These are phyloP conservation scores for Gavialis gangeticus DNA, from an alignment of 2,113 vertebrate genomes.

Conservation along the genomic window DNA sequence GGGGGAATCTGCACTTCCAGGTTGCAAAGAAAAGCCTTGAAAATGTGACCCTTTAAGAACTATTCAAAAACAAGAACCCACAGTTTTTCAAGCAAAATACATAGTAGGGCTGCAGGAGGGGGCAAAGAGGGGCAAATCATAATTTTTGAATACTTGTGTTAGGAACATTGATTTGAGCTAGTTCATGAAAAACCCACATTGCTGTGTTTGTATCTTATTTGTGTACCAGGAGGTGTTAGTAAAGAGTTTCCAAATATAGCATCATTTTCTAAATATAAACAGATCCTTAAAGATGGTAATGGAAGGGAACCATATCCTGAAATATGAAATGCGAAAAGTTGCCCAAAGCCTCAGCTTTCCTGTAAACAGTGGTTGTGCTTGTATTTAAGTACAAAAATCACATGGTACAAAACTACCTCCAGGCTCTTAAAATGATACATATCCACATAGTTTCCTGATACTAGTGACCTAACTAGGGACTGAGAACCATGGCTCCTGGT, in stretches of 20 bases:
- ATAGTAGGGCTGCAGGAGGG: background rate
- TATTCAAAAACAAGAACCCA: background rate
- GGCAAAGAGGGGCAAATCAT: background rate
- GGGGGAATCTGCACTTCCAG: background rate
- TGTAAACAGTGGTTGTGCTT: background rate
- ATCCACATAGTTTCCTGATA: background rate
- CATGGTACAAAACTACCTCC: background rate
- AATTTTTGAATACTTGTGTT: background rate
- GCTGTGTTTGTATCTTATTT: background rate
- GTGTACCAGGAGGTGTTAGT: background rate
- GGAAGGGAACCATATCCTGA: background rate
- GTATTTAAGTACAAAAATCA: background rate
- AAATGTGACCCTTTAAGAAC: background rate
- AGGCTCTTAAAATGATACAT: background rate
- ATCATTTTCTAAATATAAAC: background rate
- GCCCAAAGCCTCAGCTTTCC: background rate
- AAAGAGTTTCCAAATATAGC: fast-evolving
- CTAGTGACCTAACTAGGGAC: fast-evolving
- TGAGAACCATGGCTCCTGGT: slow-evolving; percentile 3
- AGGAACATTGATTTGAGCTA: background rate
- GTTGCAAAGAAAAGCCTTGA: background rate
- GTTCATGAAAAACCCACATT: background rate
- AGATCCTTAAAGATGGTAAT: background rate
- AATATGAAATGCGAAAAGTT: background rate
- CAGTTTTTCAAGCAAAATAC: background rate